Base-by-base conservation (phyloP, 2,888 invertebrate genomes). In the Caradrina kadenii region DNA sequence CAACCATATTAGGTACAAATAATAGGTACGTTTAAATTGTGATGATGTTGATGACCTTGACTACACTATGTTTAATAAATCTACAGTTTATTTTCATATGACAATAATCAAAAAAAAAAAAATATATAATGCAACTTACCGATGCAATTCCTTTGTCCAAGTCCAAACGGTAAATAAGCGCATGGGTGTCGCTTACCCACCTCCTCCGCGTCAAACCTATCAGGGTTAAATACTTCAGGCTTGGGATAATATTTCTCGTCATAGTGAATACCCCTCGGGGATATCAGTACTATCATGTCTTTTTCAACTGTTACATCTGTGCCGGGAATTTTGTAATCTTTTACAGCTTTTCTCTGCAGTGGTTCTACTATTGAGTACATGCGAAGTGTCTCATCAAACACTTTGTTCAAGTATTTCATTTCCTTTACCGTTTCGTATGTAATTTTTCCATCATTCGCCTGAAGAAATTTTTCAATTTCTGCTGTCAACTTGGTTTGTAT, bases 201-300 rank as follows among this genome's bases (percentile, higher is more conserved):
- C 35, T 89, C 90, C 63, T 92, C 89, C 0, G 88, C 73, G 19
- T 87, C 83, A 83, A 96, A 96, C 67, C 94, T 87, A 52, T 96
- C 93, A 2, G 96, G 96, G 76, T 94, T 91, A 76, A 95, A 96
- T 67, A 87, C 89, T 54, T 89, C 86, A 7, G 96, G 95, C 13
- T 96, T 86, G 0, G 92, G 89, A 76, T 91, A 96, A 73, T 93
- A 89, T 54, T 89, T 85, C 10, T 90, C 88, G 77, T 96, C 94
- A 50, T 90, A 86, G 72, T 96, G 96, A 26, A 96, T 87, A 10
- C 91, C 93, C 31, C 81, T 68, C 19, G 87, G 80, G 0, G 94
- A 90, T 13, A 95, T 72, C 0, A 90, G n/a, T 13, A 94, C 83
- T 0, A 83, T 84, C 13, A 81, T 82, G 0, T 90, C 93, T 66